These are phyloP conservation scores for Lepidothrix coronata DNA, from an alignment of 2,113 vertebrate genomes.

Conservation along the genomic window DNA sequence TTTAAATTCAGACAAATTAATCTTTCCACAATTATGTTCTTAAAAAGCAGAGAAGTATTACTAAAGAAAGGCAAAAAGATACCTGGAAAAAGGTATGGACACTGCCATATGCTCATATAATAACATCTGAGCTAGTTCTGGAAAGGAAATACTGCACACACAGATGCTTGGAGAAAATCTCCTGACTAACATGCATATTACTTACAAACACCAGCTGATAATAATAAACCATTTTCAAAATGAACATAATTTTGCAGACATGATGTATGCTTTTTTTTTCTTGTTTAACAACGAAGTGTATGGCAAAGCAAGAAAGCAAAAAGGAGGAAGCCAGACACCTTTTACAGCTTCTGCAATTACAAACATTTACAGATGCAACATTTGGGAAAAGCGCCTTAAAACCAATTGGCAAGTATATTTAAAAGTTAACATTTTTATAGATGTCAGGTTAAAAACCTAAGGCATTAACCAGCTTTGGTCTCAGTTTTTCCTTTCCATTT, in stretches of 20 bases:
- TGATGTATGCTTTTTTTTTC: not conserved
- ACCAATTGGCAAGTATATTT: not conserved
- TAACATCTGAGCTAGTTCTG: not conserved
- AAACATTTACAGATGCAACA: not conserved
- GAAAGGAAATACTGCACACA: not conserved
- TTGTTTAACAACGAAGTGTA: not conserved
- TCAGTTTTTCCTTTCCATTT: not conserved
- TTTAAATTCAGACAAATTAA: not conserved
- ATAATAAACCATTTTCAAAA: not conserved
- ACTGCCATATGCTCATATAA: not conserved
- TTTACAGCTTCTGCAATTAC: not conserved
- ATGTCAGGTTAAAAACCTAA: not conserved
- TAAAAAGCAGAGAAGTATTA: not conserved
- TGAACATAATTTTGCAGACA: not conserved
- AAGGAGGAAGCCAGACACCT: not conserved
- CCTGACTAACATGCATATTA: not conserved
- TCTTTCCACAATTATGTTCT: not conserved
- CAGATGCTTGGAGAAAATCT: not conserved
- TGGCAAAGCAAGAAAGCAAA: not conserved
- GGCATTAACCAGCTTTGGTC: not conserved
- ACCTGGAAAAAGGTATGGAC: not conserved
- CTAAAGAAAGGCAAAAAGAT: not conserved
- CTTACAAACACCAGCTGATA: not conserved
- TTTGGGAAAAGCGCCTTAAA: not conserved
- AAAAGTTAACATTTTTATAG: not conserved